Percentiles rank a stretch among this genome's conserved stretches.
Conservation (phyloP, 2,113 vertebrate genomes). For the Collichthys lucidus region DNA sequence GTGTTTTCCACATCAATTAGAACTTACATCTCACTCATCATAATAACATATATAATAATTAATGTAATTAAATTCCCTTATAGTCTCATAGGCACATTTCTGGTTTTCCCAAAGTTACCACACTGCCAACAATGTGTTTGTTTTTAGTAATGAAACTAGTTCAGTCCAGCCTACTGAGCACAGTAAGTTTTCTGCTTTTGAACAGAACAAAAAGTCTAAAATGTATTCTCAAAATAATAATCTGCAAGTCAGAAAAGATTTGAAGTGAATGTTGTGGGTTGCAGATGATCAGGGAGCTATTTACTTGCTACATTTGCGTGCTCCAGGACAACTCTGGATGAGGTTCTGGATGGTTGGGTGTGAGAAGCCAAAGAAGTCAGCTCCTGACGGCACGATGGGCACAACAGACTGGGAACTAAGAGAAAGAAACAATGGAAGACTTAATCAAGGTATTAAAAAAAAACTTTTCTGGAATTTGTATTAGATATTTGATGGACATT, state of each 20-base stretch:
- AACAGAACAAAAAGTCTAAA: not conserved
- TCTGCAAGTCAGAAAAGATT: not conserved
- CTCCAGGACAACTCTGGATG: slow-evolving; percentile 92
- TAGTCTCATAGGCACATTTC: not conserved
- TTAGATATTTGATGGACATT: not conserved
- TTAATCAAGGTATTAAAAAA: not conserved
- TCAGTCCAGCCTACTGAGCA: not conserved
- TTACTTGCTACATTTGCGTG: slow-evolving; percentile 90
- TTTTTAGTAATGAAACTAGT: too few relatives aligned
- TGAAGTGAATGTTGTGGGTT: not conserved
- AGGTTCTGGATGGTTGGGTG: slow-evolving; percentile 92
- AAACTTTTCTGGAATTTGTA: not conserved
- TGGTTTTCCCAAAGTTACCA: not conserved
- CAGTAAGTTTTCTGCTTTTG: not conserved
- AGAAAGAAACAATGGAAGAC: not conserved
- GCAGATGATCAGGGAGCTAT: slow-evolving; percentile 10
- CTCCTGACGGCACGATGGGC: slow-evolving; percentile 85
- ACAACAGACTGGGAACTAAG: slow-evolving; percentile 82
- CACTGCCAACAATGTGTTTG: not conserved
- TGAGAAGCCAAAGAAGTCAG: slow-evolving; percentile 93
- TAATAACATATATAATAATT: not conserved
- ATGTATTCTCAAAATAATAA: not conserved
- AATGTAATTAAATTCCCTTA: not conserved
- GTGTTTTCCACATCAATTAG: not conserved
- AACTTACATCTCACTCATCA: not conserved